These are phyloP conservation scores for Philereme transversata DNA, from an alignment of 2,888 invertebrate species.

Conservation along the genomic window DNA sequence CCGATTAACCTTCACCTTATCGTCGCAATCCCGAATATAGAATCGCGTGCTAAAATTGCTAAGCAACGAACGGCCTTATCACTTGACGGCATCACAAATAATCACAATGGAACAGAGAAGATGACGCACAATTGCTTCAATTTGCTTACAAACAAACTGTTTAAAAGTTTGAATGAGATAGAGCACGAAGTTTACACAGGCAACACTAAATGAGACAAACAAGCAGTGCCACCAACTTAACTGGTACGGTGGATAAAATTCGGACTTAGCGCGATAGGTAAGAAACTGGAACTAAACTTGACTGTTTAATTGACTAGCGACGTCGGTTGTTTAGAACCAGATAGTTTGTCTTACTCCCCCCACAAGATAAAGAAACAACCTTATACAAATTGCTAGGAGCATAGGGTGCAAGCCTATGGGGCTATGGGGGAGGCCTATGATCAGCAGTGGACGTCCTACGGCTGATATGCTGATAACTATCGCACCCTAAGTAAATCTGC, in stretches of 20 bases:
- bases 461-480: no score
- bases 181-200: not conserved
- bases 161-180: constrained; percentile 11
- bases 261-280: no score
- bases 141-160: constrained; percentile 32
- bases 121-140: constrained; percentile 14
- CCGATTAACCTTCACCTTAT: constrained; percentile 72
- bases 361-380: no score
- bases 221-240: not conserved
- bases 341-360: no score
- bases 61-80: constrained; percentile 52
- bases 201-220: constrained; percentile 9
- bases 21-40: constrained; percentile 56
- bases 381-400: no score
- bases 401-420: no score
- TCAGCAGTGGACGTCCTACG: no score
- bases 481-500: no score
- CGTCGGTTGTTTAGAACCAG: no score
- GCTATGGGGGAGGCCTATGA: no score
- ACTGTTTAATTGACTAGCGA: no score
- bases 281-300: no score
- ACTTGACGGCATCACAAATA: constrained; percentile 41
- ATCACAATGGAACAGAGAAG: constrained; percentile 30
- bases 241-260: not conserved
- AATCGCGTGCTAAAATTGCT: constrained; percentile 50